Evolutionary conservation across 2,797 vertebrate species (phyloP).

Genomic region (Hephaestus fuliginosus): DNA sequence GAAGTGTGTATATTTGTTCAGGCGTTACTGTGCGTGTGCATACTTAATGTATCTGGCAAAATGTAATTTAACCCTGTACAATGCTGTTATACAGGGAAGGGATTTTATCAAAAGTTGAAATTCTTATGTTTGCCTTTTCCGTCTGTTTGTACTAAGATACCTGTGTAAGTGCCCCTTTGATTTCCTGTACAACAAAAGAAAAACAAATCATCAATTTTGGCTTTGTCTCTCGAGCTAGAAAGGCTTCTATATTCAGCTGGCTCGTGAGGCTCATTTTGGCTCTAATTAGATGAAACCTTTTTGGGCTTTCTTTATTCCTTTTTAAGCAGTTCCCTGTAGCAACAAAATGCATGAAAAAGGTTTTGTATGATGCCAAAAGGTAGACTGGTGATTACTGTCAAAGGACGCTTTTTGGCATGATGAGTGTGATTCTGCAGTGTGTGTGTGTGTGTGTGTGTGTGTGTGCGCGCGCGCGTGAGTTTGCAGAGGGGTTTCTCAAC

Average conservation of each 20-base stretch:
- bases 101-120: not conserved
- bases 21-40: slow-evolving; percentile 35
- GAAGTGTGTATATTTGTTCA: slow-evolving; percentile 46
- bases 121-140: slow-evolving; percentile 6
- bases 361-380: slow-evolving; percentile 64
- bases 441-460: slow-evolving; percentile 26
- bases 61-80: slow-evolving; percentile 10
- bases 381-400: slow-evolving; percentile 67
- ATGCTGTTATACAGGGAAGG: not conserved
- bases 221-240: slow-evolving; percentile 20
- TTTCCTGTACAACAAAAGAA: slow-evolving; percentile 50
- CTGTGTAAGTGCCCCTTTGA: slow-evolving; percentile 38
- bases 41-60: slow-evolving; percentile 24
- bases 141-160: not conserved
- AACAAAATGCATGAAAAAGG: slow-evolving; percentile 50
- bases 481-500: slow-evolving; percentile 61
- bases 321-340: slow-evolving; percentile 46
- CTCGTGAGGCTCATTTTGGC: slow-evolving; percentile 40
- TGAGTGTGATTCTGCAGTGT: slow-evolving; percentile 25
- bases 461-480: slow-evolving; percentile 12
- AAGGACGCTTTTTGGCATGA: slow-evolving; percentile 58
- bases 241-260: slow-evolving; percentile 38
- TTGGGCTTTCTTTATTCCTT: slow-evolving; percentile 36
- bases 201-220: slow-evolving; percentile 38
- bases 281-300: slow-evolving; percentile 63